Base-by-base conservation (phyloP, 2,797 vertebrate species). In the Eremophila alpestris region DNA sequence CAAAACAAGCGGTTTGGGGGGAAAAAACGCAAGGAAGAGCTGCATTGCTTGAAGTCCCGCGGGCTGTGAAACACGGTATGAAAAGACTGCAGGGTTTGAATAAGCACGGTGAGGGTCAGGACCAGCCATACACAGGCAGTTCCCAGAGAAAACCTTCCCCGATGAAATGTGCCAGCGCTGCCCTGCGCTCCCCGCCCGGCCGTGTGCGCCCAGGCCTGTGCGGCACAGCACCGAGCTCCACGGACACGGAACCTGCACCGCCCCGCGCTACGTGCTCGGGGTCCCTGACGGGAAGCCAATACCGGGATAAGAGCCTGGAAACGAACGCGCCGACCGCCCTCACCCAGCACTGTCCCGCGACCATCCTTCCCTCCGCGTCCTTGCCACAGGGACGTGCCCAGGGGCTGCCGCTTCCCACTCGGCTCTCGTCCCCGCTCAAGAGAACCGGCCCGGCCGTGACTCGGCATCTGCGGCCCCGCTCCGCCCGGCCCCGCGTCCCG, bases 41-140 rank as follows among this genome's bases (percentile, higher is more conserved):
- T 13, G 41, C 14, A 17, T 3, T 48, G 43, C 30, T 23, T 7
- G 20, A 63, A 41, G 13, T 32, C 59, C 43, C 18, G 20, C 7
- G 10, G 14, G 30, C 32, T 16, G 29, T 13, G 51, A 55, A 69
- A 67, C 0, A 67, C 0, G 4, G n/a, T 7, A 16, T 5, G 21
- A 49, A 46, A 64, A 59, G 7, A 34, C 0, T 3, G 48, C 24
- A 9, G 15, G 15, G 7, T 10, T 74, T 30, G 20, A 56, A 32
- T 15, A 2, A n/a, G 13, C 8, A 3, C 0, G 10, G 11, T 7
- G 15, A 36, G 23, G 13, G 20, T 19, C 1, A 32, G 22, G 21
- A 22, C 15, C 62, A 13, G 43, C 17, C 52, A 29, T 5, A 51
- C n/a, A 30, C 1, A 10, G 26, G 5, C 60, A 36, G 19, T 6